Evolutionary conservation across 2,888 invertebrate species (phyloP).

Genomic region (Seladonia tumulorum): DNA sequence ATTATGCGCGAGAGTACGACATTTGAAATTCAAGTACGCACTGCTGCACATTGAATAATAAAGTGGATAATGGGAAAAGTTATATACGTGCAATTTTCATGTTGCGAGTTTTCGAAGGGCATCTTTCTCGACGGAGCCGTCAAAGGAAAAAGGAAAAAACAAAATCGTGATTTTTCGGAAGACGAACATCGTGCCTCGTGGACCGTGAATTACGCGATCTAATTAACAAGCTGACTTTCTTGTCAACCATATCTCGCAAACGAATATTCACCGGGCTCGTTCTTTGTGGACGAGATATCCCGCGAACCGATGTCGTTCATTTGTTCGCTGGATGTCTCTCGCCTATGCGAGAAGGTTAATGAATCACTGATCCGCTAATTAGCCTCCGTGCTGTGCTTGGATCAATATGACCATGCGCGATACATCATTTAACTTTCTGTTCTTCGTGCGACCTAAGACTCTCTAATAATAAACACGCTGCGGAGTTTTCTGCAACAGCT

Average conservation of each 20-base stretch:
- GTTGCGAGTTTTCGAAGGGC: not conserved
- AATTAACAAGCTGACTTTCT: not conserved
- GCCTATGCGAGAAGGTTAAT: not conserved
- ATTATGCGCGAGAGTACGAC: constrained; percentile 16
- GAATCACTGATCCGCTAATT: constrained; percentile 6
- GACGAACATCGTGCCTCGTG: not conserved
- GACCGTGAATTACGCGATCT: not conserved
- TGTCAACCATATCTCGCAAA: not conserved
- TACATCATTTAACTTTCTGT: not conserved
- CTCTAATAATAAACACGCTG: not conserved
- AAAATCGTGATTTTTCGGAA: not conserved
- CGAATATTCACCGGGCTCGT: not conserved
- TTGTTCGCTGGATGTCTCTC: not conserved
- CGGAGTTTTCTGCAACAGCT: not conserved
- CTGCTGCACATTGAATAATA: constrained; percentile 4
- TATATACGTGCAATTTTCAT: not conserved
- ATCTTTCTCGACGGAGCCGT: not conserved
- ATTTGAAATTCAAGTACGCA: constrained; percentile 48
- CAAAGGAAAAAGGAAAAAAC: not conserved
- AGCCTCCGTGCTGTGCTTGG: not conserved
- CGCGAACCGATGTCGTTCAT: not conserved
- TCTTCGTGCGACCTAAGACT: not conserved
- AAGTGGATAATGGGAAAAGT: constrained; percentile 20
- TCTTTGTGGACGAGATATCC: not conserved
- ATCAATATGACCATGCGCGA: not conserved